A percentile compares a stretch with the other conserved stretches of the same genome.
phyloP scores from a whole-genome alignment of 2,888 invertebrate species.

The Phymatocera aterrima region DNA sequence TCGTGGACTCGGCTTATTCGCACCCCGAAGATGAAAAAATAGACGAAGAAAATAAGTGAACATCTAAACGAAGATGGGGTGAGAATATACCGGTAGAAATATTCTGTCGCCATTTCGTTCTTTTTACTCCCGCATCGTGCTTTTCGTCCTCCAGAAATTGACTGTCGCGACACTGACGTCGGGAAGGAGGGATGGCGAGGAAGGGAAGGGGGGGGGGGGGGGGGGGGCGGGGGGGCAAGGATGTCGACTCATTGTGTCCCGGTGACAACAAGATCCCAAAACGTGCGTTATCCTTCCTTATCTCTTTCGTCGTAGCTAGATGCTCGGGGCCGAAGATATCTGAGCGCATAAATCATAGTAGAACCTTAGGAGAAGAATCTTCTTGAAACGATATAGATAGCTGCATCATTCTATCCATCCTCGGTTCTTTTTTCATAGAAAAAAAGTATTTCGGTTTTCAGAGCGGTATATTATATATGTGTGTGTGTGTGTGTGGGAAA shows the following conservation, averaged over 20 bases:
- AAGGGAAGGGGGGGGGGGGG: background rate
- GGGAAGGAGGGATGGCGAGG: background rate
- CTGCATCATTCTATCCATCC: constrained; percentile 1
- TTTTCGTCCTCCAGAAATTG: constrained; percentile 8
- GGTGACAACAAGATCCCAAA: constrained; percentile 35
- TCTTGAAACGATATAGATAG: background rate
- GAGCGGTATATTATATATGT: too few species aligned
- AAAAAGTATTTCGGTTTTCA: background rate
- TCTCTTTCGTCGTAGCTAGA: background rate
- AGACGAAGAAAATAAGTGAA: background rate
- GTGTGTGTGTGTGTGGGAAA: too few species aligned
- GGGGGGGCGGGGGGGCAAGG: background rate
- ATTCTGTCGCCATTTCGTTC: background rate
- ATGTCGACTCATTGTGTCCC: constrained; percentile 24
- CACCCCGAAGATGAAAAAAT: background rate
- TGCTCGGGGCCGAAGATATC: constrained; percentile 10
- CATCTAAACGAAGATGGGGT: background rate
- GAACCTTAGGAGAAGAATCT: background rate
- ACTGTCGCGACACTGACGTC: constrained; percentile 15
- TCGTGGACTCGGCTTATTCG: background rate
- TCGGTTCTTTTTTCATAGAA: constrained; percentile 11
- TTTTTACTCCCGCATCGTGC: background rate
- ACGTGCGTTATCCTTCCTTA: constrained; percentile 37
- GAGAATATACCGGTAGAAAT: background rate
- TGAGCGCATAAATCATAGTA: constrained; percentile 33